Evolutionary conservation across 2,797 vertebrate genomes (phyloP).

Genomic region (Halcyon badia): DNA sequence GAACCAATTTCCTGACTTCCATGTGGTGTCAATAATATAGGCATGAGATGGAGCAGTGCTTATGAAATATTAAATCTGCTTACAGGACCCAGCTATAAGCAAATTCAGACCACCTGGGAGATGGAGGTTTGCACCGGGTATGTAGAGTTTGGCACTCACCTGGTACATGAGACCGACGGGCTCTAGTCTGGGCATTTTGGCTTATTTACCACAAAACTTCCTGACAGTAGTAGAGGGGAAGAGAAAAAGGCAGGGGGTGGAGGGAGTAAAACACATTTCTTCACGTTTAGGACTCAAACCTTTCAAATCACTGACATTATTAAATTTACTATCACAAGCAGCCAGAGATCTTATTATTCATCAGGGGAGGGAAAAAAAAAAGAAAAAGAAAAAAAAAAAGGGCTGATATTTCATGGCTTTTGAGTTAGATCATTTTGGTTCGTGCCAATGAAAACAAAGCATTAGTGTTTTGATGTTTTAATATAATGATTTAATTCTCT

Average conservation of each 20-base stretch:
- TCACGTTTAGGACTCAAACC: constrained; percentile 73
- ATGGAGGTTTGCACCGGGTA: constrained; percentile 65
- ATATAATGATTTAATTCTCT: constrained; percentile 86
- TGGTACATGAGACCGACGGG: constrained; percentile 50
- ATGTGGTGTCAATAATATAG: constrained; percentile 98
- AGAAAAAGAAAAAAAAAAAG: constrained; percentile 22
- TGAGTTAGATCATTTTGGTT: constrained; percentile 82
- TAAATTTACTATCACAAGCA: constrained; percentile 83
- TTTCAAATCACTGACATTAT: constrained; percentile 81
- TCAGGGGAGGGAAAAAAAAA: constrained; percentile 10
- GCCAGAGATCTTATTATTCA: constrained; percentile 84
- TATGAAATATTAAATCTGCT: constrained; percentile 98
- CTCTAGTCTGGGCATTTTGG: constrained; percentile 43
- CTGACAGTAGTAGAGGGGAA: constrained; percentile 3
- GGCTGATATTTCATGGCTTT: constrained; percentile 82
- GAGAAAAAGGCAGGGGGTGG: neutral
- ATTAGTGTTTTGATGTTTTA: constrained; percentile 83
- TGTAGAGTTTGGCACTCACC: constrained; percentile 59
- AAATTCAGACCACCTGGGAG: constrained; percentile 95
- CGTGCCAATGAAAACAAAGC: constrained; percentile 84
- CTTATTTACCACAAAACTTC: constrained; percentile 71
- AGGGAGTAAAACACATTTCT: constrained; percentile 70
- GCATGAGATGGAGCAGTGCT: constrained; percentile 89
- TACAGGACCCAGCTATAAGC: constrained; percentile 82
- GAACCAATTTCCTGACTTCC: constrained; percentile 93